Evolutionary conservation across 2,797 vertebrate species (phyloP), one percentile per base, ranked within the genome.

Genomic region (Xiphophorus birchmanni): DNA sequence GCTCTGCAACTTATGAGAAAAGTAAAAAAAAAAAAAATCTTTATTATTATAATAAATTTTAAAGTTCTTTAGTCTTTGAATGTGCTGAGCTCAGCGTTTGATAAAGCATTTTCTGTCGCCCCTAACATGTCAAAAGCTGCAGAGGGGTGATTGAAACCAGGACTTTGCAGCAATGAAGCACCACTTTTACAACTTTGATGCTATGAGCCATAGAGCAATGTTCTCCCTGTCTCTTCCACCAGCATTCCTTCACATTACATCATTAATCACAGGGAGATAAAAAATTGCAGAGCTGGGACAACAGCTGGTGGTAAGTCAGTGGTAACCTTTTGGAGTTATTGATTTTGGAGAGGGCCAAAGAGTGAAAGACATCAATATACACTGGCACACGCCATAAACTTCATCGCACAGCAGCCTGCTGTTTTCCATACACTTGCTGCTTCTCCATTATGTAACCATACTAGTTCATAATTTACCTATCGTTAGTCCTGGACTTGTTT

Each of bases 251-350:
- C 65, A 50, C 79, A 82, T 86, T 87, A 83, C 77, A 82, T 89
- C 88, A 90, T 94, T 94, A 94, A 94, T 93, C 91, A 93, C 87
- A 3, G 82, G 58, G 67, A 81, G 65, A 76, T 72, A 76, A 86
- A 92, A 82, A 77, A 81, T 85, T 82, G 52, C 74, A 84, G 84
- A 78, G 75, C 63, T 0, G 8, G 77, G 79, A 86, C 78, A 56
- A 81, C 85, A 83, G 88, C 83, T 71, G 18, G 65, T 81, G 91
- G 87, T 94, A 88, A 91, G 87, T 89, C 85, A 73, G 84, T 85
- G 89, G 83, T 90, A 90, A 88, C 88, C 91, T 89, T 94, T 90
- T 92, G 88, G 91, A 87, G 86, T 78, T 92, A 93, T 95, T 90
- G 93, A 95, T 95, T 88, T 72, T 85, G 84, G 83, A 86, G 87